Conservation (phyloP, 2,797 vertebrate species). For the Discoglossus pictus region DNA sequence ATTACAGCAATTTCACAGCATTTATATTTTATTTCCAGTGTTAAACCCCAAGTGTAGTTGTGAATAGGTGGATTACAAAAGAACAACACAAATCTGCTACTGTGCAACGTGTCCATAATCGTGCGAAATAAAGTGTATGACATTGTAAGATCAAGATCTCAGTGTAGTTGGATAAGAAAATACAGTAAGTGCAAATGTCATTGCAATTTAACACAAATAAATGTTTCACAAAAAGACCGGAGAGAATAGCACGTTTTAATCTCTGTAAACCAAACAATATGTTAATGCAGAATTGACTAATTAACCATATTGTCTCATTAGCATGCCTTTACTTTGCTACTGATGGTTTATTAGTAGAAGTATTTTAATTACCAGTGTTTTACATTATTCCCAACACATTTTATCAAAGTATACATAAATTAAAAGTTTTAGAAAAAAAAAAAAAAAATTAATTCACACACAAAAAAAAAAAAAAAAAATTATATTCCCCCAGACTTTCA, state of each 20-base stretch:
- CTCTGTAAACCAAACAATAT: constrained; percentile 15
- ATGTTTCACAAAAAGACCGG: constrained; percentile 16
- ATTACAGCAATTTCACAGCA: constrained; percentile 69
- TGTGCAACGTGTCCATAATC: constrained; percentile 45
- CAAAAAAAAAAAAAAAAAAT: constrained; percentile 45
- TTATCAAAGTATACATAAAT: constrained; percentile 48
- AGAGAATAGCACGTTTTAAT: constrained; percentile 14
- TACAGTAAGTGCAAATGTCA: constrained; percentile 70
- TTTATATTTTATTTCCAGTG: constrained; percentile 71
- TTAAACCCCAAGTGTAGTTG: constrained; percentile 58
- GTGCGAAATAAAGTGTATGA: constrained; percentile 20
- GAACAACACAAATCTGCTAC: constrained; percentile 35
- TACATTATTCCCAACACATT: constrained; percentile 38
- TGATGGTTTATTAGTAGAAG: no score
- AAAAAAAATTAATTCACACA: constrained; percentile 50
- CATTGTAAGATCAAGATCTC: constrained; percentile 50
- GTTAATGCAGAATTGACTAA: constrained; percentile 4
- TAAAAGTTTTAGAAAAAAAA: constrained; percentile 44
- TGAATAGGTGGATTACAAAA: constrained; percentile 24
- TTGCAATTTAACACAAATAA: constrained; percentile 54
- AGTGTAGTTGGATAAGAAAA: constrained; percentile 53
- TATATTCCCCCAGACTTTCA: constrained; percentile 53
- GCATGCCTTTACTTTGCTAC: no score
- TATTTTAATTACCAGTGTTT: constrained; percentile 30
- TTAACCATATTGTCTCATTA: no score